Conservation (phyloP, 2,797 vertebrate genomes). For the Gobio occitaniae region DNA sequence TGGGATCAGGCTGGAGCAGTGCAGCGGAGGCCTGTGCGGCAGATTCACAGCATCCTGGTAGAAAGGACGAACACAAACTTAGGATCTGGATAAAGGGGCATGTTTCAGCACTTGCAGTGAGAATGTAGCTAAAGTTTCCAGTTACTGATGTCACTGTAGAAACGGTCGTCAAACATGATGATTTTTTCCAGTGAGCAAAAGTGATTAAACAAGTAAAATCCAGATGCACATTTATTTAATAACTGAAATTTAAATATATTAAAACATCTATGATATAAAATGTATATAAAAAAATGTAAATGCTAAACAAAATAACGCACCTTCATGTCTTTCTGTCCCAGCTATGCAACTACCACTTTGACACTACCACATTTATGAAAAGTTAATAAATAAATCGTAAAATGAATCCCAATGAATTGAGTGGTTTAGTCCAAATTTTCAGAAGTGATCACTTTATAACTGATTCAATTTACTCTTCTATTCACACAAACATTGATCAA, state of each 20-base stretch:
- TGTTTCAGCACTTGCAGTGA: not conserved
- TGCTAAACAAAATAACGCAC: too few species aligned
- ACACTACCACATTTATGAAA: too few species aligned
- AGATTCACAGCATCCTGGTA: slow-evolving; percentile 89
- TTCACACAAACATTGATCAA: too few species aligned
- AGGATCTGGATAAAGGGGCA: not conserved
- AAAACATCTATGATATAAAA: not conserved
- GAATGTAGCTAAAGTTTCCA: not conserved
- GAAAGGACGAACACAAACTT: not conserved
- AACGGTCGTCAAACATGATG: not conserved
- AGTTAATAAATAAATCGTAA: too few species aligned
- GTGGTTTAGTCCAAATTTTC: too few species aligned
- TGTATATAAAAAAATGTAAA: too few species aligned
- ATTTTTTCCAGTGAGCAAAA: not conserved
- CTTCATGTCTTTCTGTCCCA: not conserved
- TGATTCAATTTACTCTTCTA: too few species aligned
- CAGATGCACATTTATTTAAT: not conserved
- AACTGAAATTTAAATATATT: not conserved
- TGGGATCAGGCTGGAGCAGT: slow-evolving; percentile 93
- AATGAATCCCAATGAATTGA: too few species aligned
- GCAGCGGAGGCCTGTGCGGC: slow-evolving; percentile 89
- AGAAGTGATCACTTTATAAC: too few species aligned
- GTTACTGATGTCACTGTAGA: not conserved
- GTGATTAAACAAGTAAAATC: not conserved
- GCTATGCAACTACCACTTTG: too few species aligned